Evolutionary conservation across 2,113 vertebrate species (phyloP), one percentile per base, ranked within the genome.

Genomic region (Pollachius pollachius): DNA sequence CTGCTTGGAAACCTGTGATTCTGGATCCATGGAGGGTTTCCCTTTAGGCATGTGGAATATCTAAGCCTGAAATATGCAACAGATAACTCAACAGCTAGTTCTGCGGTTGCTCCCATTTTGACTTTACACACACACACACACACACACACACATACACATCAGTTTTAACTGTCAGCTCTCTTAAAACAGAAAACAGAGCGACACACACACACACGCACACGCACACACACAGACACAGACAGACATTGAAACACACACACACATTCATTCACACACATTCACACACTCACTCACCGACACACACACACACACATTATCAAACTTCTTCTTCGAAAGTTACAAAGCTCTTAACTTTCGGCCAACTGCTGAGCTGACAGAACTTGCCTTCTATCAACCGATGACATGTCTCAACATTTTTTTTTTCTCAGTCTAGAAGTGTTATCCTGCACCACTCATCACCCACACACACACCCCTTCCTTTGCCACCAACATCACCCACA

Each of bases 291-390:
- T 11, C 41, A 48, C 37, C 3, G 3, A 41, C 58, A 63, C 16
- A 27, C 70, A 21, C 41, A 65, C n/a, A 64, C 21, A 74, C 74
- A 63, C 71, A 75, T 80, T 68, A 54, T 57, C 73, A 48, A 83
- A 68, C 48, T 61, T 57, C 62, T 65, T 65, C 41, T 56, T 16
- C 16, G 3, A 57, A 57, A 17, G 0, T 37, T 74, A 69, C 77
- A 21, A 66, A 66, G 76, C 68, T n/a, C 63, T 76, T 76, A 66
- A 52, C 69, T 79, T 30, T 62, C 54, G 18, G 79, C 79, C 77
- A 21, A 84, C 81, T 74, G 72, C 82, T 79, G 76, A 78, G 78
- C 68, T 67, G 60, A 84, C 78, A 75, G 77, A 78, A 66, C 62
- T 74, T 74, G 70, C 62, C 19, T 41, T 68, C 77, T 57, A 65